Evolutionary conservation across 2,797 vertebrate genomes (phyloP), one percentile per base, ranked within the genome.

Genomic region (Carapus acus): DNA sequence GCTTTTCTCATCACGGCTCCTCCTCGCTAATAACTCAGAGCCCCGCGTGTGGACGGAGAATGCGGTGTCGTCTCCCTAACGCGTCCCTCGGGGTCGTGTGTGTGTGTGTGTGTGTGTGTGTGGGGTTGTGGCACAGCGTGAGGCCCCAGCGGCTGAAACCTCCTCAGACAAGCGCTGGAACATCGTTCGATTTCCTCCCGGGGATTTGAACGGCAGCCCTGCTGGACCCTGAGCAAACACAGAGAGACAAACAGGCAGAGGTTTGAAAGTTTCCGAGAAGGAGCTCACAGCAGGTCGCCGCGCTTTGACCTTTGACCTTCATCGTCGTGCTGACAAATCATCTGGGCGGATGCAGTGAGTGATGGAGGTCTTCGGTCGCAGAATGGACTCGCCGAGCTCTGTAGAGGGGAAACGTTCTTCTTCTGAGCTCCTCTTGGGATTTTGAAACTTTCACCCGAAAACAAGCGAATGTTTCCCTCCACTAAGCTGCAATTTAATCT

Each of bases 1-100:
- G 86, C 49, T 84, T 89, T 83, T 73, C 78, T 80, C 82, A 82
- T 86, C 65, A 70, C 23, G 6, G 18, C 37, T 52, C 55, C 45
- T 75, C 78, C 71, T 79, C 73, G 69, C 71, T 71, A 76, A 77
- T 78, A 75, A 71, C 60, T 78, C 68, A 73, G 68, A 79, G 77
- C 78, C 52, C 62, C 76, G 76, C 27, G 63, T 66, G 56, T 47
- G 61, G 57, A 34, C 60, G 58, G 73, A 69, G 76, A 76, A 71
- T 43, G 52, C 13, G 60, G 56, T 74, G 73, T 76, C 51, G 45
- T 81, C 77, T 82, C 77, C 72, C 71, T 58, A 65, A 61, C 27
- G 52, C 21, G 46, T 77, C 78, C 70, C 65, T 7, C n/a, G n/a
- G n/a, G n/a, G n/a, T n/a, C n/a, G n/a, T n/a, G n/a, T n/a, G n/a